Evolutionary conservation across 2,113 vertebrate species (phyloP).

Genomic region (Eira barbara): DNA sequence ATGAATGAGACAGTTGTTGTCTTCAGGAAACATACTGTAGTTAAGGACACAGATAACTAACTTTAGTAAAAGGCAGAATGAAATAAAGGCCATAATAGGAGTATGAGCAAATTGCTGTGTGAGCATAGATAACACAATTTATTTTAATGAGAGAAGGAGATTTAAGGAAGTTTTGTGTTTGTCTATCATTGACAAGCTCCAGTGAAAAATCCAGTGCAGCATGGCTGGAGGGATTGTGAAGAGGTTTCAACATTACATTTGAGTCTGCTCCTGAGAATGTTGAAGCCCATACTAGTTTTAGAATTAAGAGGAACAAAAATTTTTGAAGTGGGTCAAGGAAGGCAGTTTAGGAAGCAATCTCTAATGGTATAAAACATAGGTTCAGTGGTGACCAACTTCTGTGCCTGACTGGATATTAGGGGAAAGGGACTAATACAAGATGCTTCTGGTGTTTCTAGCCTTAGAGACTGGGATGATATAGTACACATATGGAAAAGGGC

Average conservation of each 20-base stretch:
- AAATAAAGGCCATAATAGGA: constrained; percentile 39
- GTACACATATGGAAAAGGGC: neutral
- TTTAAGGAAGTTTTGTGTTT: neutral
- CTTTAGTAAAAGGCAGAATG: constrained; percentile 34
- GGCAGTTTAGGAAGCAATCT: neutral
- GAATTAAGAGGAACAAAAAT: neutral
- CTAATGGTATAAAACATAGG: neutral
- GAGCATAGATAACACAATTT: constrained; percentile 43
- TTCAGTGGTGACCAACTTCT: neutral
- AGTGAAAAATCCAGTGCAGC: neutral
- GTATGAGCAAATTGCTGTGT: constrained; percentile 20
- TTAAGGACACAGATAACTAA: constrained; percentile 62
- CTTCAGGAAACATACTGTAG: constrained; percentile 53
- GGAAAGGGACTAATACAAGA: neutral
- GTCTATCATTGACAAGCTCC: neutral
- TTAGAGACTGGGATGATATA: neutral
- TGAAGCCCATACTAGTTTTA: neutral
- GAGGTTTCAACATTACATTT: neutral
- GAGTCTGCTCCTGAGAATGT: neutral
- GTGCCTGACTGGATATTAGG: neutral
- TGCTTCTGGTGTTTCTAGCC: neutral
- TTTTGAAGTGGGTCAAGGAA: constrained; percentile 6
- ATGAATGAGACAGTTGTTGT: constrained; percentile 63
- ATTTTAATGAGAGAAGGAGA: constrained; percentile 52
- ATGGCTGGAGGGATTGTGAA: neutral